phyloP scores from a whole-genome alignment of 2,113 vertebrate species.

The Cranoglanis bouderius region DNA sequence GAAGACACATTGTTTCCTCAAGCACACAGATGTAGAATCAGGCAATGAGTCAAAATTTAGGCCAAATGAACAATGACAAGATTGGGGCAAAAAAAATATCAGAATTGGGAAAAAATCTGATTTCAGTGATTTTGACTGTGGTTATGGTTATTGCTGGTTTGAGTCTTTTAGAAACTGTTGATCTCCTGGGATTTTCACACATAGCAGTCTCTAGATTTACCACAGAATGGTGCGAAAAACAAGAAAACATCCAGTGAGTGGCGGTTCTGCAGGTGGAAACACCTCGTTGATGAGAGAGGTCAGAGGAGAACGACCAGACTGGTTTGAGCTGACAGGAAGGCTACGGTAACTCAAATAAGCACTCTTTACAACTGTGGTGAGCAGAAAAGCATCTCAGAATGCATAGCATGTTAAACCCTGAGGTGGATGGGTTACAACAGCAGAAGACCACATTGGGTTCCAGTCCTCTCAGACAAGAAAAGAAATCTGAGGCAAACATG shows the following conservation, averaged over 20 bases:
- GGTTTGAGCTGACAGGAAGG: not conserved
- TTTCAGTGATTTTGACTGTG: not conserved
- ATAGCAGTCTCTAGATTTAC: not conserved
- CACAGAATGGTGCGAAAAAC: not conserved
- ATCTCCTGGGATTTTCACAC: not conserved
- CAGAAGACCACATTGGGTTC: not conserved
- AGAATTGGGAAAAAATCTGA: not conserved
- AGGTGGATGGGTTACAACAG: not conserved
- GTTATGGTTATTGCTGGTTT: not conserved
- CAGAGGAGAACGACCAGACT: not conserved
- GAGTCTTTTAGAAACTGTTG: not conserved
- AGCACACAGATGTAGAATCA: not conserved
- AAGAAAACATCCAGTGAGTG: not conserved
- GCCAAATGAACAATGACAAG: not conserved
- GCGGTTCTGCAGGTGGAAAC: not conserved
- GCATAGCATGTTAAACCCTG: not conserved
- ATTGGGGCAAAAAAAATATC: not conserved
- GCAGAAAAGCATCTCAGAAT: not conserved
- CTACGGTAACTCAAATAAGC: not conserved
- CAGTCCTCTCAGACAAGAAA: not conserved
- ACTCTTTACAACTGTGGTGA: not conserved
- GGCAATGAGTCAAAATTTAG: not conserved
- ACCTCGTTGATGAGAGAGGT: not conserved
- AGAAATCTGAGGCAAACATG: not conserved
- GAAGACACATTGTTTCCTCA: not conserved